These are phyloP conservation scores for Anhinga rufa DNA, from an alignment of 2,113 vertebrate species.

Conservation along the genomic window DNA sequence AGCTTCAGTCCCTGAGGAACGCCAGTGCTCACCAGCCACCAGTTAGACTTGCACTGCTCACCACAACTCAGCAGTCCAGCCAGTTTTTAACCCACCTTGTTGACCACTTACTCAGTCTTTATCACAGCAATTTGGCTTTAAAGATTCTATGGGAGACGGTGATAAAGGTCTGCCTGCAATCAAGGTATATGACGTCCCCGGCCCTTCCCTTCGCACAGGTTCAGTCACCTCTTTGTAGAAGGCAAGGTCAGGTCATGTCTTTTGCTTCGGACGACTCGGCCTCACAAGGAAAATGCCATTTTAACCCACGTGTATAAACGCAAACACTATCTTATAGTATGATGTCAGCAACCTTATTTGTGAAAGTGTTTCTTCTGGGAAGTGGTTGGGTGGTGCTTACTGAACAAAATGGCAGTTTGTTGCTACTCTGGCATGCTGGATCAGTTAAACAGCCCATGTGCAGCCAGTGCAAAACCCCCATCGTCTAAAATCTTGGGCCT, in stretches of 20 bases:
- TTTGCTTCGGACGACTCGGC: background rate
- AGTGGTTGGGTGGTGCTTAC: background rate
- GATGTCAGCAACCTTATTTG: background rate
- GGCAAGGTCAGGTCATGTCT: background rate
- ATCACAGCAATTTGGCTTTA: background rate
- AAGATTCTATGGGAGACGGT: background rate
- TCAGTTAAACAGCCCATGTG: background rate
- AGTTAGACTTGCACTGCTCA: background rate
- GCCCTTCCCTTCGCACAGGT: background rate
- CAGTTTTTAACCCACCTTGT: background rate
- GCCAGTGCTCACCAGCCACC: background rate
- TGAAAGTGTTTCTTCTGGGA: background rate
- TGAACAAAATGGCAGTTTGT: background rate
- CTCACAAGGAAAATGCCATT: background rate
- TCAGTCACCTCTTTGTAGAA: background rate
- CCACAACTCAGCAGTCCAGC: background rate
- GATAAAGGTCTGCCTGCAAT: background rate
- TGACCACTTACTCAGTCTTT: background rate
- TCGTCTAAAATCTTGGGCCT: background rate
- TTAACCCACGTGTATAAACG: background rate
- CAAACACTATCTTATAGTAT: background rate
- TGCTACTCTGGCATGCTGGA: rapidly evolving
- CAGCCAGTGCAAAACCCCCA: background rate
- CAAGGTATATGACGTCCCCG: rapidly evolving
- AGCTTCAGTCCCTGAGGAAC: background rate